phyloP scores from a whole-genome alignment of 2,113 vertebrate species.

The Lamprotornis superbus region DNA sequence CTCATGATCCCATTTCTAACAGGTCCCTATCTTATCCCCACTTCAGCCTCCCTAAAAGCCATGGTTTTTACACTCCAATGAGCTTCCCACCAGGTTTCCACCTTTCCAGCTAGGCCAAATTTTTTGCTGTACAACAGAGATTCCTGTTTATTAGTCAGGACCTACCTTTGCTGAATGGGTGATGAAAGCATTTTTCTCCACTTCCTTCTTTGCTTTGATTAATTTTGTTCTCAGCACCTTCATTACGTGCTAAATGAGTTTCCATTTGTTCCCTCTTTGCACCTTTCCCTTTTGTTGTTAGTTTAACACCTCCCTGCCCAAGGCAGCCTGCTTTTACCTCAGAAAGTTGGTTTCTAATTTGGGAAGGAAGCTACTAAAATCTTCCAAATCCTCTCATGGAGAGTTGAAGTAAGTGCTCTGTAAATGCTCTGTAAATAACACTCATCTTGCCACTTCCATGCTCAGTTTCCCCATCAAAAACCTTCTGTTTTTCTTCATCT shows the following conservation, averaged over 20 bases:
- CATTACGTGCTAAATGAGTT: conserved; percentile 52
- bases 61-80: background rate
- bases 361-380: conserved; percentile 16
- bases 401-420: background rate
- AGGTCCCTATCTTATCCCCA: background rate
- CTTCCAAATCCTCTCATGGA: background rate
- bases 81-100: background rate
- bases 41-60: background rate
- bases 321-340: background rate
- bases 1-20: background rate
- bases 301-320: conserved; percentile 47
- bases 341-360: conserved; percentile 1
- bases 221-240: conserved; percentile 40
- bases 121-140: background rate
- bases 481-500: background rate
- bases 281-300: conserved; percentile 64
- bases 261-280: conserved; percentile 65
- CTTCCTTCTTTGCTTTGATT: conserved; percentile 57
- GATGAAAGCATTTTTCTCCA: conserved; percentile 13
- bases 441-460: background rate
- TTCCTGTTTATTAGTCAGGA: background rate
- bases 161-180: background rate
- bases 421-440: background rate
- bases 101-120: background rate
- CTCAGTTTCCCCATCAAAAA: background rate